phyloP scores from a whole-genome alignment of 2,113 vertebrate genomes.

The Channa maculata region DNA sequence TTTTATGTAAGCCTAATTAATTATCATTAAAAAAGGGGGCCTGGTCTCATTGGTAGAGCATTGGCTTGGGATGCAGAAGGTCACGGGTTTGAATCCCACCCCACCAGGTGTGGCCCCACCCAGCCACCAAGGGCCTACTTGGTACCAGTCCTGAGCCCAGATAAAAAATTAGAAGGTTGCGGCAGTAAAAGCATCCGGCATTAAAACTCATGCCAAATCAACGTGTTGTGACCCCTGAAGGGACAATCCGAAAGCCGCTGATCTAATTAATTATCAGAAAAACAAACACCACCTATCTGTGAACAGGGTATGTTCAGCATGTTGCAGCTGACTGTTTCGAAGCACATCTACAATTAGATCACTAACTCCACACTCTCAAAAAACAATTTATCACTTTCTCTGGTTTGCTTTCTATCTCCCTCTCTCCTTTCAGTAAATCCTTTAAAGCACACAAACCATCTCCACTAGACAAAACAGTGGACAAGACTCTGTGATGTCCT shows the following conservation, averaged over 20 bases:
- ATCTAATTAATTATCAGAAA: constrained; percentile 63
- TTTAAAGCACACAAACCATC: constrained; percentile 75
- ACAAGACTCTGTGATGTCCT: constrained; percentile 79
- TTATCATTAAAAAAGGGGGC: constrained; percentile 46
- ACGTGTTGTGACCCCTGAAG: too few species aligned
- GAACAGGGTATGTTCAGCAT: constrained; percentile 22
- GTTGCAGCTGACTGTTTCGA: constrained; percentile 45
- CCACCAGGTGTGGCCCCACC: too few species aligned
- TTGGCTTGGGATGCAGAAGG: too few species aligned
- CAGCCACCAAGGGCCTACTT: too few species aligned
- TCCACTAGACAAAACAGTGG: constrained; percentile 78
- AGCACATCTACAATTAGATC: constrained; percentile 67
- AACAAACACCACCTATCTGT: constrained; percentile 55
- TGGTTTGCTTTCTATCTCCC: constrained; percentile 31
- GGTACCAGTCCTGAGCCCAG: too few species aligned
- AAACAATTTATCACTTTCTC: constrained; percentile 64
- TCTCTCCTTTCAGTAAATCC: constrained; percentile 63
- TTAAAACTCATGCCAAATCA: too few species aligned
- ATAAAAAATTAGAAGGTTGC: too few species aligned
- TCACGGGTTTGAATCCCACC: too few species aligned
- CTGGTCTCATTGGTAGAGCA: too few species aligned
- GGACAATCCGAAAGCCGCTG: too few species aligned
- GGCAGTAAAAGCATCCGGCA: too few species aligned
- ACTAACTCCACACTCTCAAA: constrained; percentile 50
- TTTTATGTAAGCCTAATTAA: constrained; percentile 61